phyloP scores from a whole-genome alignment of 92 coral and sea anemone genomes.

The Zoanthus gigantus region DNA sequence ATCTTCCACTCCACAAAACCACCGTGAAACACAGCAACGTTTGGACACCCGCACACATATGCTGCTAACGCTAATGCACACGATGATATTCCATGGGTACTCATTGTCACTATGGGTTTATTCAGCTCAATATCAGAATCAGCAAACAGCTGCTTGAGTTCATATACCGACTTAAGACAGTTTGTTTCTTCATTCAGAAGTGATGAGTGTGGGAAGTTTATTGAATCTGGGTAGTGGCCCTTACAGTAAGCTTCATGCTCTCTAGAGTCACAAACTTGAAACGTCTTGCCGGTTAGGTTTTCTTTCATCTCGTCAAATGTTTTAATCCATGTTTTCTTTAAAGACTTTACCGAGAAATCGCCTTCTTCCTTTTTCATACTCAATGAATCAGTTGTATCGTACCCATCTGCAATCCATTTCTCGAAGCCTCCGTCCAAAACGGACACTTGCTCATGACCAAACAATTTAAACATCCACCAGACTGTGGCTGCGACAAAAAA shows the following conservation, averaged over 20 bases:
- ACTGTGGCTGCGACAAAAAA: constrained; percentile 76
- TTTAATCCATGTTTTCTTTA: constrained; percentile 48
- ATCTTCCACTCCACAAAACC: constrained; percentile 76
- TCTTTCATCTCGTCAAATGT: constrained; percentile 78
- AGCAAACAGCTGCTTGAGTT: constrained; percentile 69
- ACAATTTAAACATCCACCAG: constrained; percentile 86
- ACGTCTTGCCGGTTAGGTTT: constrained; percentile 43
- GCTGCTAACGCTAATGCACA: constrained; percentile 73
- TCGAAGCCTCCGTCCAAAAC: constrained; percentile 86
- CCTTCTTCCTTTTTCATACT: constrained; percentile 72
- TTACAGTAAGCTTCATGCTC: constrained; percentile 6
- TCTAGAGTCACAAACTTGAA: constrained; percentile 78
- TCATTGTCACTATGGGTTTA: constrained; percentile 74
- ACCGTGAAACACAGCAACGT: constrained; percentile 67
- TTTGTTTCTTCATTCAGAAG: constrained; percentile 62
- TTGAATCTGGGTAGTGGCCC: constrained; percentile 87
- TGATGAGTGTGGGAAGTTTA: constrained; percentile 63
- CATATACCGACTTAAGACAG: constrained; percentile 58
- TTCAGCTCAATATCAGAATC: constrained; percentile 76
- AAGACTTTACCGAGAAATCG: constrained; percentile 59
- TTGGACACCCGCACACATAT: constrained; percentile 75
- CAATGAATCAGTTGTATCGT: constrained; percentile 70
- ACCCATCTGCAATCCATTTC: constrained; percentile 82
- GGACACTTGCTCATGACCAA: constrained; percentile 84
- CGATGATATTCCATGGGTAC: constrained; percentile 80